Base-by-base conservation (phyloP, 2,888 invertebrate genomes). In the Apotomis betuletana region DNA sequence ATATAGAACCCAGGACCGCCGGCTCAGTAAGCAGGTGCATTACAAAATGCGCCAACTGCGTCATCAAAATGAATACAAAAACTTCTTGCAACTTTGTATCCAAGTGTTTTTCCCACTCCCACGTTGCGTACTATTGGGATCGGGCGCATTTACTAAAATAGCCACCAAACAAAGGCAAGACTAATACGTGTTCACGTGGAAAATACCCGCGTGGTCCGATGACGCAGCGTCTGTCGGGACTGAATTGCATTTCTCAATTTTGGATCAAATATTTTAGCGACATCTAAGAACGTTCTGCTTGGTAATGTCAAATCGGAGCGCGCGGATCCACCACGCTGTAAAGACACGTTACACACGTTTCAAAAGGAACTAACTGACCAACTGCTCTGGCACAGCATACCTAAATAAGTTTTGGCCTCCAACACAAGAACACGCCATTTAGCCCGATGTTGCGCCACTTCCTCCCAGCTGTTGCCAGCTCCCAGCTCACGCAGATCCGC, bases 181-280 rank as follows among this genome's bases (percentile, higher is more conserved):
- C 41, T 54, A 59, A 59, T 59, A 59, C 69, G 46, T 52, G 67
- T 78, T 83, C 78, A 80, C 76, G 82, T 86, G 87, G 87, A 87
- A 87, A 88, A 88, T 87, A 87, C 83, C 87, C 77, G 76, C 80
- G 80, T 78, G 79, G 27, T 79, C 77, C 78, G 81, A 82, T 88
- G 88, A 87, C 87, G 88, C 85, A 85, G 84, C 81, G 87, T 88
- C 87, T 88, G 86, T 83, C 73, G 77, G 78, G 79, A 75, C 46
- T 36, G 15, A 74, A 70, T 65, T 74, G 64, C 55, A 55, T 54
- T 64, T 55, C 55, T 64, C 44, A 64, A 54, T 65, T 54, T 65
- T 57, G 46, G 9, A 57, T 65, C 27, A 9, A 65, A 65, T 57
- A 65, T 65, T 46, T 61, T 8, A 61, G 55, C 52, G 67, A 38